phyloP scores from a whole-genome alignment of 30 jellyfish, hydroid and myxozoan genomes.

The Chrysaora quinquecirrha region DNA sequence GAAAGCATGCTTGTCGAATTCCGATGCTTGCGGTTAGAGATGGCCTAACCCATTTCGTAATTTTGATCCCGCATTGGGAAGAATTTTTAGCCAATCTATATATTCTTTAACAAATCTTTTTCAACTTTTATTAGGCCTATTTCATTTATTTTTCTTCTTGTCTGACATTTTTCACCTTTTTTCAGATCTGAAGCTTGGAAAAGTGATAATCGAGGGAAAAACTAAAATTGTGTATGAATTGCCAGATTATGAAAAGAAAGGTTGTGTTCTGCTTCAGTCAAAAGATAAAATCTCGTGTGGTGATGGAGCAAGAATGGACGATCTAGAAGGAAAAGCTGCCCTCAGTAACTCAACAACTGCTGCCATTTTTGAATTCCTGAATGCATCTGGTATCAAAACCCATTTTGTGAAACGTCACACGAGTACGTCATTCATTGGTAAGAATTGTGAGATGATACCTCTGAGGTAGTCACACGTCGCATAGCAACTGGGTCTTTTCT shows the following conservation, averaged over 20 bases:
- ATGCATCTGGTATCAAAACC: constrained; percentile 79
- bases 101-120: no score
- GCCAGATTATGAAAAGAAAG: constrained; percentile 81
- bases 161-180: no score
- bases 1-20: no score
- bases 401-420: constrained; percentile 70
- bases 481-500: constrained; percentile 87
- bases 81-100: no score
- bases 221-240: constrained; percentile 78
- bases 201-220: constrained; percentile 84
- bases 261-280: constrained; percentile 83
- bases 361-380: constrained; percentile 81
- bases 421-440: constrained; percentile 72
- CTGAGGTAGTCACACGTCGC: constrained; percentile 84
- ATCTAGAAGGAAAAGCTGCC: constrained; percentile 85
- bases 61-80: no score
- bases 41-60: no score
- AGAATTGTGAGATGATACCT: constrained; percentile 91
- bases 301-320: constrained; percentile 95
- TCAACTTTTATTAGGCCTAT: no score
- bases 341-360: constrained; percentile 78
- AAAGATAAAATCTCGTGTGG: constrained; percentile 88
- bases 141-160: no score
- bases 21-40: no score
- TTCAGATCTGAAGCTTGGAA: constrained; percentile 74